Evolutionary conservation across 2,113 vertebrate species (phyloP).

Genomic region (Tautogolabrus adspersus): DNA sequence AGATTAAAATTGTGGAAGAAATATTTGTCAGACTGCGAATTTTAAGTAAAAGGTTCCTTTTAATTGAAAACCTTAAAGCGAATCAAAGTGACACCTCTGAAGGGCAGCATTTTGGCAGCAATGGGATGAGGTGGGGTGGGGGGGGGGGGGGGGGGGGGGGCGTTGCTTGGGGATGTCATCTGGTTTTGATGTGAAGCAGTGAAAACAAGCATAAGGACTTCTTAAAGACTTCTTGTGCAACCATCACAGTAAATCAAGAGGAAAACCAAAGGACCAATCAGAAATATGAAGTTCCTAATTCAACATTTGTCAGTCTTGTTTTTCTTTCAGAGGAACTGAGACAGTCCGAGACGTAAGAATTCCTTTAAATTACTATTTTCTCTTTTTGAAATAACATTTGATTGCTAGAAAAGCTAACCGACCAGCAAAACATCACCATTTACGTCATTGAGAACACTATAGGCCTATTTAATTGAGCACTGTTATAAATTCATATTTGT

Average conservation of each 20-base stretch:
- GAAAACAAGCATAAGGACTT: constrained; percentile 72
- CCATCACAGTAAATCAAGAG: constrained; percentile 49
- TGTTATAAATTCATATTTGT: too few relatives aligned
- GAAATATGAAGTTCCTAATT: not conserved
- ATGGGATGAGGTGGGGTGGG: constrained; percentile 28
- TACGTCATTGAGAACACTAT: too few relatives aligned
- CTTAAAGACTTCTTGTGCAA: constrained; percentile 50
- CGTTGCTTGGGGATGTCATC: constrained; percentile 73
- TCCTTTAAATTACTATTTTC: constrained; percentile 12
- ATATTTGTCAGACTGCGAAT: constrained; percentile 31
- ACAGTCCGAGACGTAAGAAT: constrained; percentile 62
- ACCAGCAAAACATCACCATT: too few relatives aligned
- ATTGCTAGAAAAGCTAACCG: too few relatives aligned
- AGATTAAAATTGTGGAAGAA: not conserved
- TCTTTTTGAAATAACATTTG: constrained; percentile 2
- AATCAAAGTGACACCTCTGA: constrained; percentile 19
- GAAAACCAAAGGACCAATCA: constrained; percentile 19
- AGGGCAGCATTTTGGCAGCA: constrained; percentile 24
- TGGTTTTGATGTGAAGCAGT: constrained; percentile 85
- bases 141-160: not conserved
- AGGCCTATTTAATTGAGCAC: too few relatives aligned
- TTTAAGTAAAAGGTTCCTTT: constrained; percentile 63
- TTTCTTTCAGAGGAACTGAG: constrained; percentile 29
- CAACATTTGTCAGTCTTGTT: constrained; percentile 1
- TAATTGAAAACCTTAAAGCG: constrained; percentile 59